These are phyloP conservation scores for Lampris incognitus DNA, from an alignment of 2,113 vertebrate genomes.

Conservation along the genomic window DNA sequence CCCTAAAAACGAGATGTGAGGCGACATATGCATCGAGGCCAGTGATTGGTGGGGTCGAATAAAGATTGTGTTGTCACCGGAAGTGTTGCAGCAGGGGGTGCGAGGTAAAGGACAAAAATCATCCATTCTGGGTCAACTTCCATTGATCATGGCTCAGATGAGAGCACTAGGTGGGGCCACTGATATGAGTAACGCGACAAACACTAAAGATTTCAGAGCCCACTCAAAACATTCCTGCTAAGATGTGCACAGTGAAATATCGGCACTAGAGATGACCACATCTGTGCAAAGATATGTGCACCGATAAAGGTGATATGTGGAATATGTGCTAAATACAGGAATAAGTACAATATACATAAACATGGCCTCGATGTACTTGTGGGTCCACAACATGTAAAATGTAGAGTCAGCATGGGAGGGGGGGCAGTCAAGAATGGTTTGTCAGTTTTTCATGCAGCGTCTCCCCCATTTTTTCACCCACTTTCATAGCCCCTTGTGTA, in stretches of 20 bases:
- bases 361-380: too few species aligned
- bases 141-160: slow-evolving; percentile 68
- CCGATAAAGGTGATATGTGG: too few species aligned
- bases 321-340: too few species aligned
- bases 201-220: slow-evolving; percentile 23
- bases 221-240: slow-evolving; percentile 28
- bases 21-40: background rate
- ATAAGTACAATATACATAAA: too few species aligned
- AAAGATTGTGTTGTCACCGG: slow-evolving; percentile 25
- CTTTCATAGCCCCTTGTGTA: too few species aligned
- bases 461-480: too few species aligned
- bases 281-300: too few species aligned
- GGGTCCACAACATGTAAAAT: too few species aligned
- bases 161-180: slow-evolving; percentile 49
- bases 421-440: too few species aligned
- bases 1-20: too few species aligned
- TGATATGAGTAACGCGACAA: slow-evolving; percentile 41
- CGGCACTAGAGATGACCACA: background rate
- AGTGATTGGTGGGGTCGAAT: background rate
- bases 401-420: too few species aligned
- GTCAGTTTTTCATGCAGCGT: too few species aligned
- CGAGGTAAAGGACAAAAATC: slow-evolving; percentile 53
- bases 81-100: slow-evolving; percentile 17
- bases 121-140: slow-evolving; percentile 22
- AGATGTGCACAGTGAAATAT: slow-evolving; percentile 27